Percentiles rank a stretch among this genome's conserved stretches.
These are phyloP conservation scores for Myotis vivesi DNA, from an alignment of 2,797 vertebrate species.

Conservation along the genomic window DNA sequence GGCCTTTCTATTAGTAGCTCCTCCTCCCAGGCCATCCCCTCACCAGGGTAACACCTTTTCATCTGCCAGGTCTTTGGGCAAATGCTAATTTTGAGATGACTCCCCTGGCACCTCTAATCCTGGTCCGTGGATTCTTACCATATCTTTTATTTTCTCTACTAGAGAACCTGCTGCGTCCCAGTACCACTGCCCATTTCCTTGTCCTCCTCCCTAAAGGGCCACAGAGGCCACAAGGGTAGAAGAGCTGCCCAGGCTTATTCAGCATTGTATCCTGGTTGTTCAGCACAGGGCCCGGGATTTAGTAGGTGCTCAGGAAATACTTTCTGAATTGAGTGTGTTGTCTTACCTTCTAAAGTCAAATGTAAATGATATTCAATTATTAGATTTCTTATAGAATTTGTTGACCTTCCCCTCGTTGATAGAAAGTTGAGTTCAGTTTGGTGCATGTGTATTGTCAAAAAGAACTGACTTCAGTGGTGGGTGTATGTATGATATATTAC, in stretches of 20 bases:
- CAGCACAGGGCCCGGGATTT: neutral
- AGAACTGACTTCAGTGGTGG: neutral
- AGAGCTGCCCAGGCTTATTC: neutral
- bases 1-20: neutral
- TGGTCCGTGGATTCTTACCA: neutral
- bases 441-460: neutral
- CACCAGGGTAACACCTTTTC: neutral
- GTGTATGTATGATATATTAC: neutral
- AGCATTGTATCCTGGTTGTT: neutral
- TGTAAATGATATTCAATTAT: neutral
- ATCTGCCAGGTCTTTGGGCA: neutral
- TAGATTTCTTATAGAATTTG: neutral
- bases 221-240: neutral
- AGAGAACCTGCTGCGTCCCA: neutral
- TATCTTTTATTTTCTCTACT: neutral
- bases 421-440: neutral
- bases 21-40: neutral
- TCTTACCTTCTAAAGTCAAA: neutral
- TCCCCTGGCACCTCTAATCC: neutral
- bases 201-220: too few relatives aligned
- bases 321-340: neutral
- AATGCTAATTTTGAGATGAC: neutral
- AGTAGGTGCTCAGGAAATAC: neutral
- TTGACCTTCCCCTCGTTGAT: neutral
- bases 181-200: neutral